Evolutionary conservation across 2,797 vertebrate species (phyloP).

Genomic region (Trachurus trachurus): DNA sequence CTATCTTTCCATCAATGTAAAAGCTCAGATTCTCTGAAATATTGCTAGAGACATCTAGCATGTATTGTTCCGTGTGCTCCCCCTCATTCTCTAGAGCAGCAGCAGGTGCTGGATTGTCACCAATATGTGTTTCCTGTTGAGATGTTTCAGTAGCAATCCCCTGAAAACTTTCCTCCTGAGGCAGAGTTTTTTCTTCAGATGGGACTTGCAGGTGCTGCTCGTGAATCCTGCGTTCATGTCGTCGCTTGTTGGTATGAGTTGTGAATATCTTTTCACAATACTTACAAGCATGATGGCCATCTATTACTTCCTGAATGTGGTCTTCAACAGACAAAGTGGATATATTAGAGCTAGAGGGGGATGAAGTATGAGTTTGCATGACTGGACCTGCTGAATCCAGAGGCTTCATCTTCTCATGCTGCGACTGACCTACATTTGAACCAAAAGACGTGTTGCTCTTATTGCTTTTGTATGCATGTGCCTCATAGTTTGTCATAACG

Average conservation of each 20-base stretch:
- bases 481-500: constrained; percentile 67
- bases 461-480: constrained; percentile 86
- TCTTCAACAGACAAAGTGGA: constrained; percentile 44
- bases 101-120: constrained; percentile 32
- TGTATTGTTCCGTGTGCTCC: constrained; percentile 89
- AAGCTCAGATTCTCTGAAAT: constrained; percentile 97
- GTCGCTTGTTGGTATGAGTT: constrained; percentile 90
- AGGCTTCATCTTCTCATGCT: constrained; percentile 83
- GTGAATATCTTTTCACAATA: constrained; percentile 94
- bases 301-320: constrained; percentile 75
- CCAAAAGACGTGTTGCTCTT: constrained; percentile 88
- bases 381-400: constrained; percentile 49
- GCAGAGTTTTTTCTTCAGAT: constrained; percentile 82
- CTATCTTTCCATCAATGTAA: constrained; percentile 96
- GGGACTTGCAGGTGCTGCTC: constrained; percentile 89
- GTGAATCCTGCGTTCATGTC: constrained; percentile 92
- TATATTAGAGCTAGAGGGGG: constrained; percentile 32
- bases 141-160: constrained; percentile 54
- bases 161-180: constrained; percentile 80
- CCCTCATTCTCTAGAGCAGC: constrained; percentile 82
- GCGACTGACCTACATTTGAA: constrained; percentile 87
- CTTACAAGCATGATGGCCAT: constrained; percentile 89
- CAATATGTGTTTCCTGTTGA: constrained; percentile 47
- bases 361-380: constrained; percentile 61
- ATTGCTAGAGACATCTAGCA: constrained; percentile 95